Conservation (phyloP, 2,888 invertebrate genomes). For the Drosophila austrosaltans region DNA sequence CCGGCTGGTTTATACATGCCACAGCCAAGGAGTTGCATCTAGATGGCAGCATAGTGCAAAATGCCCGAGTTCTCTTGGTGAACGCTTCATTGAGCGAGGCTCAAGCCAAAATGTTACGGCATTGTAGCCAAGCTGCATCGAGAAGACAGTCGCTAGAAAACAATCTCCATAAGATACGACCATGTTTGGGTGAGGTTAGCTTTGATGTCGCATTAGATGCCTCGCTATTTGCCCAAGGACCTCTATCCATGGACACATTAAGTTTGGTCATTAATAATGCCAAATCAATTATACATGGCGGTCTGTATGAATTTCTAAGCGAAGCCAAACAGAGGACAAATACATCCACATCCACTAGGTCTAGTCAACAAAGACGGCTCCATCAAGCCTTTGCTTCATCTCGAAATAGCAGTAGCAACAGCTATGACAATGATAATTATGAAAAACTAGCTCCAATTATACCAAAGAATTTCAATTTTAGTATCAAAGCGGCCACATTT, state of each 20-base stretch:
- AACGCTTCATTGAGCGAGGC: conserved; percentile 89
- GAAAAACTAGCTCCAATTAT: conserved; percentile 89
- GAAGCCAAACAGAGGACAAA: conserved; percentile 82
- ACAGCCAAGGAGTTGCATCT: conserved; percentile 88
- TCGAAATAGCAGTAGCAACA: conserved; percentile 49
- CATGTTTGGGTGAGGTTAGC: conserved; percentile 89
- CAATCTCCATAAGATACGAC: conserved; percentile 84
- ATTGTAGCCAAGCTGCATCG: conserved; percentile 70
- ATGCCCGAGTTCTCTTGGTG: conserved; percentile 88
- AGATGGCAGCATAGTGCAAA: conserved; percentile 88
- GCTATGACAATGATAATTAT: conserved; percentile 85
- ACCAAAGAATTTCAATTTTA: conserved; percentile 91
- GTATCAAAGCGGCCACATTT: conserved; percentile 89
- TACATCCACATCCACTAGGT: conserved; percentile 30
- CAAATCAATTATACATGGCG: conserved; percentile 84
- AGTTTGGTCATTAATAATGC: conserved; percentile 84
- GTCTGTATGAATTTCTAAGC: conserved; percentile 84
- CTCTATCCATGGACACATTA: conserved; percentile 90
- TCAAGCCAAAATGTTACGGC: conserved; percentile 83
- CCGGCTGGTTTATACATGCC: conserved; percentile 89
- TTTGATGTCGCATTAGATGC: conserved; percentile 91
- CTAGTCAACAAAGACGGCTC: conserved; percentile 41
- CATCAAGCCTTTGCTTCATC: conserved; percentile 33
- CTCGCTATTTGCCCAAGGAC: conserved; percentile 91
- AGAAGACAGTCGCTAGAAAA: conserved; percentile 81